Evolutionary conservation across 1,140 invertebrate genomes (phyloP).

Genomic region (Drosophila parabipectinata): DNA sequence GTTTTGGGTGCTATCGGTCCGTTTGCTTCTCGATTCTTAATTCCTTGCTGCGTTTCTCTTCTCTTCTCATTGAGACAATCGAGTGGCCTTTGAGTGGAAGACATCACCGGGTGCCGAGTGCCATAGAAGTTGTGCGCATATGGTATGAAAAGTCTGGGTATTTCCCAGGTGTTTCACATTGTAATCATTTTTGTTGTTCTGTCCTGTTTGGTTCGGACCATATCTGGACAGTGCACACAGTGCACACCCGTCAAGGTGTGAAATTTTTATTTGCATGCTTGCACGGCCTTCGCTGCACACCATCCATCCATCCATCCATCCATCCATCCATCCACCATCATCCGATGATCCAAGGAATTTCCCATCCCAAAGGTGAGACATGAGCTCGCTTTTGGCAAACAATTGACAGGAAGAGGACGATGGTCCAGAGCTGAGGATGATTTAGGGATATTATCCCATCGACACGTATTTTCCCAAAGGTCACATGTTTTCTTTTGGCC

Average conservation of each 20-base stretch:
- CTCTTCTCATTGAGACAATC: slow-evolving; percentile 8
- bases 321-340: too few relatives aligned
- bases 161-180: slow-evolving; percentile 45
- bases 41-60: slow-evolving; percentile 10
- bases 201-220: slow-evolving; percentile 1
- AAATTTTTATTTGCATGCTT: slow-evolving; percentile 82
- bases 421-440: slow-evolving; percentile 9
- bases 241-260: slow-evolving; percentile 57
- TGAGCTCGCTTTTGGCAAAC: slow-evolving; percentile 33
- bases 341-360: slow-evolving; percentile 60
- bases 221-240: background rate
- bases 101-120: background rate
- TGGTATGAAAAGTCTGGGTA: slow-evolving; percentile 52
- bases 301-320: too few relatives aligned
- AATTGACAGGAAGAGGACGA: slow-evolving; percentile 16
- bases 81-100: slow-evolving; percentile 23
- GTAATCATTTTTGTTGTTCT: slow-evolving; percentile 5
- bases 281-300: slow-evolving; percentile 28
- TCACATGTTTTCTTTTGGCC: background rate
- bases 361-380: slow-evolving; percentile 77
- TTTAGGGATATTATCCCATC: background rate
- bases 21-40: background rate
- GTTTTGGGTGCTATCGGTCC: background rate
- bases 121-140: slow-evolving; percentile 29
- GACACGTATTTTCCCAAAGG: slow-evolving; percentile 2